A percentile compares a stretch with the other conserved stretches of the same genome.
phyloP scores from a whole-genome alignment of 2,888 invertebrate genomes.

The Lithophane leautieri region DNA sequence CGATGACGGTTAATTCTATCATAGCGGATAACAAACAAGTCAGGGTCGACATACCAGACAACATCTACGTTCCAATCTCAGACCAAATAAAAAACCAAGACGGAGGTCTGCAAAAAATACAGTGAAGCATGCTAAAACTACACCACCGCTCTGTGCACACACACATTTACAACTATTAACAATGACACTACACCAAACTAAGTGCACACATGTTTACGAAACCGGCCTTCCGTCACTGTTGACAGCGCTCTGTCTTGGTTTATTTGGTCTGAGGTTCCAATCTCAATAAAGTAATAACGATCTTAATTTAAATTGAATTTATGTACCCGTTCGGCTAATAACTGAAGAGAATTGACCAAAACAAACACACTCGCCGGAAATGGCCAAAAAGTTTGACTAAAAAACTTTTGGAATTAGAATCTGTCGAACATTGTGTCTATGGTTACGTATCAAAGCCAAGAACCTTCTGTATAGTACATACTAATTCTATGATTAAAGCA shows the following conservation, averaged over 20 bases:
- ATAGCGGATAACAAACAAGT: slow-evolving; percentile 24
- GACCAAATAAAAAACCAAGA: no score
- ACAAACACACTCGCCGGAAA: background rate
- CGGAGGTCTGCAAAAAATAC: no score
- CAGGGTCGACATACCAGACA: slow-evolving; percentile 33
- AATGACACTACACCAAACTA: no score
- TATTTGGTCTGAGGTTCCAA: no score
- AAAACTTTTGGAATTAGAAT: slow-evolving; percentile 7
- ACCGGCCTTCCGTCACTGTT: no score
- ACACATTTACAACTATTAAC: no score
- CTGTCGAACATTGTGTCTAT: background rate
- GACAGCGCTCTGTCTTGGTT: no score
- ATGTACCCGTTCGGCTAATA: background rate
- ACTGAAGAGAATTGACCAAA: background rate
- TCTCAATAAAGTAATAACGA: slow-evolving; percentile 13
- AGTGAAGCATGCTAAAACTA: no score
- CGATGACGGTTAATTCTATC: slow-evolving; percentile 25
- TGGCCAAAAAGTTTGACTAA: background rate
- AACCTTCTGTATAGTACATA: no score
- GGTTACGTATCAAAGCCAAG: background rate
- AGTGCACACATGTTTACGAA: no score
- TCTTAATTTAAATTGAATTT: slow-evolving; percentile 15
- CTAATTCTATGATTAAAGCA: background rate
- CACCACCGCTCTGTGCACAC: no score
- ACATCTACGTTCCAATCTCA: slow-evolving; percentile 33